These are phyloP conservation scores for Elephantulus edwardii DNA, from an alignment of 2,113 vertebrate genomes.

Conservation along the genomic window DNA sequence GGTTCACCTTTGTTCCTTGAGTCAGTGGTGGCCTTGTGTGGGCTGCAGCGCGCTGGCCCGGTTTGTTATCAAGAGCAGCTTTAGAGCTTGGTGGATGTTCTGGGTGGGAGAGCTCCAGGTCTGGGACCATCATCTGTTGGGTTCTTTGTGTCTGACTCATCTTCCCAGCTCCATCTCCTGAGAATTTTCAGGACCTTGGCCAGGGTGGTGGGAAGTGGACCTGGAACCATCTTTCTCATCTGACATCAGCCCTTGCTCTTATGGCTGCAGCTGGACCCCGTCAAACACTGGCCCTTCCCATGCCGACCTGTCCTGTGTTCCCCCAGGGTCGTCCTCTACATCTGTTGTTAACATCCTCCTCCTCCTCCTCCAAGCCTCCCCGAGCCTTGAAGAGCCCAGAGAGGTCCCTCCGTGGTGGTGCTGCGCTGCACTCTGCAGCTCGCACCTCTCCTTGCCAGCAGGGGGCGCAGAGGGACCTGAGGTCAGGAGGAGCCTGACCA, in stretches of 20 bases:
- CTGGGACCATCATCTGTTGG: background rate
- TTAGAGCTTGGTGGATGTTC: no score
- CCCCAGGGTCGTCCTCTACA: background rate
- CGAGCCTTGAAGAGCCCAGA: background rate
- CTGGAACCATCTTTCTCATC: background rate
- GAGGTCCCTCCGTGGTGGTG: no score
- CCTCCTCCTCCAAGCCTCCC: background rate
- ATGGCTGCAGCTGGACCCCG: background rate
- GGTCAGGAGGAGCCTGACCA: background rate
- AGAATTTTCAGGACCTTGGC: background rate
- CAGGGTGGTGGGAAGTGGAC: background rate
- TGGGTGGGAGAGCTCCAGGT: no score
- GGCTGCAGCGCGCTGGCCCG: background rate
- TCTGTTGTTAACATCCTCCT: no score
- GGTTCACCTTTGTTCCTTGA: no score
- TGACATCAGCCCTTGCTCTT: background rate
- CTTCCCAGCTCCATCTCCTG: background rate
- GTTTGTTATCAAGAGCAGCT: background rate
- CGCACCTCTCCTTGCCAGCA: background rate
- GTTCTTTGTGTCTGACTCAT: background rate
- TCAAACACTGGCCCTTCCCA: accelerated
- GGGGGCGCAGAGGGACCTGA: background rate
- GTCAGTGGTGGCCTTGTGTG: no score
- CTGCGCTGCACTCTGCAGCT: background rate
- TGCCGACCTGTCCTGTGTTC: background rate